Base-by-base conservation (phyloP, 2,797 vertebrate genomes). In the Crocodylus rhombifer region DNA sequence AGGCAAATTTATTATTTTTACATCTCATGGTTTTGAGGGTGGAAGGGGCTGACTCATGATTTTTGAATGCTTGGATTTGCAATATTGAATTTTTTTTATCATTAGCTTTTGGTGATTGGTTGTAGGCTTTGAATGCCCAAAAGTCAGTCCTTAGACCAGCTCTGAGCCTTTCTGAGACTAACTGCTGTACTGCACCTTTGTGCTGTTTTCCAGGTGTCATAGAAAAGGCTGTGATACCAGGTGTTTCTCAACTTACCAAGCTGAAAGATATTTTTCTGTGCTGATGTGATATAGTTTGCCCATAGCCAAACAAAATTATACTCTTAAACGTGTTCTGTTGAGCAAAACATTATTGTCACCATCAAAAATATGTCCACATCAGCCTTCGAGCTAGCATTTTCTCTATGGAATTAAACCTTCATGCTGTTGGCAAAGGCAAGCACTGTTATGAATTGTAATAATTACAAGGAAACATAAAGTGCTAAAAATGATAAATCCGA, bases 391-490 rank as follows among this genome's bases (percentile, higher is more conserved):
- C 26, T 76, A 83, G 1, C 36, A 4, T 92, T 85, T 90, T 61
- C 30, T 74, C 33, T 28, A 0, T 77, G 14, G 4, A 30, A 6
- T 58, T 64, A 90, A 57, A 15, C 2, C 56, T 77, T 17, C 8
- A 75, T 64, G 25, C 60, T 62, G 0, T 60, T 0, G 2, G 6
- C 60, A 56, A 88, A 80, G 10, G 7, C 14, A n/a, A 57, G n/a
- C 21, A 58, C 4, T 21, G 7, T 84, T 81, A 64, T 42, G 12
- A 81, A 76, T 63, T 61, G 15, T 14, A 58, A 62, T 83, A 84
- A 55, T 76, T 86, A 63, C 5, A 57, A 51, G 58, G 30, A 51
- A 23, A 4, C 1, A 14, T 58, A 60, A 73, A 88, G n/a, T 77
- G 16, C 5, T 63, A 23, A 11, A 36, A 79, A 78, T 71, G 6